Percentiles rank a stretch among this genome's conserved stretches.
Evolutionary conservation across 2,113 vertebrate species (phyloP).

Genomic region (Phoxinus phoxinus): DNA sequence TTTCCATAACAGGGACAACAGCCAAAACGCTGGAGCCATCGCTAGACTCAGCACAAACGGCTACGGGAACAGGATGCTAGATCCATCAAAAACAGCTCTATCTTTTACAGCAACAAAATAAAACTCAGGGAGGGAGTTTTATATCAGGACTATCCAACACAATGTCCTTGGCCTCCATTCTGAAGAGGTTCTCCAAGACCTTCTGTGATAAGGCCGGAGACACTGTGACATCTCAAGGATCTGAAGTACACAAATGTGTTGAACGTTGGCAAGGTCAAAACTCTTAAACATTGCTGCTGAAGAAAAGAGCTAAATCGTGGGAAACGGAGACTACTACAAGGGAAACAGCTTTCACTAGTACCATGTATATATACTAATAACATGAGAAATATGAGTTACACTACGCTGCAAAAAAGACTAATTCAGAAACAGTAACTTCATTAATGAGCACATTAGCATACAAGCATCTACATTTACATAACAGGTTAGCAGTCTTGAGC

Average conservation of each 20-base stretch:
- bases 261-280: background rate
- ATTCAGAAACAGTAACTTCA: background rate
- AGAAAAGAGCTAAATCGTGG: background rate
- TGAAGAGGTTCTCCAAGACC: conserved; percentile 17
- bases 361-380: background rate
- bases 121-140: conserved; percentile 16
- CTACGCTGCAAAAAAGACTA: background rate
- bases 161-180: conserved; percentile 11
- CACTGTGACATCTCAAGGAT: conserved; percentile 1
- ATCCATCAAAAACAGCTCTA: conserved; percentile 11
- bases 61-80: conserved; percentile 14
- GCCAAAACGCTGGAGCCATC: conserved; percentile 7
- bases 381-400: background rate
- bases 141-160: background rate
- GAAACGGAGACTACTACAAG: background rate
- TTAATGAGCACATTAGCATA: background rate
- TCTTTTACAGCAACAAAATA: conserved; percentile 16
- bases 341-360: background rate
- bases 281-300: background rate
- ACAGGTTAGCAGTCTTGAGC: background rate
- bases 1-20: conserved; percentile 5
- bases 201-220: conserved; percentile 45
- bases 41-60: conserved; percentile 8
- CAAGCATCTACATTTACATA: background rate
- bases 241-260: background rate